These are phyloP conservation scores for Radopholus similis DNA, from an alignment of 1,140 invertebrate species.

Conservation along the genomic window DNA sequence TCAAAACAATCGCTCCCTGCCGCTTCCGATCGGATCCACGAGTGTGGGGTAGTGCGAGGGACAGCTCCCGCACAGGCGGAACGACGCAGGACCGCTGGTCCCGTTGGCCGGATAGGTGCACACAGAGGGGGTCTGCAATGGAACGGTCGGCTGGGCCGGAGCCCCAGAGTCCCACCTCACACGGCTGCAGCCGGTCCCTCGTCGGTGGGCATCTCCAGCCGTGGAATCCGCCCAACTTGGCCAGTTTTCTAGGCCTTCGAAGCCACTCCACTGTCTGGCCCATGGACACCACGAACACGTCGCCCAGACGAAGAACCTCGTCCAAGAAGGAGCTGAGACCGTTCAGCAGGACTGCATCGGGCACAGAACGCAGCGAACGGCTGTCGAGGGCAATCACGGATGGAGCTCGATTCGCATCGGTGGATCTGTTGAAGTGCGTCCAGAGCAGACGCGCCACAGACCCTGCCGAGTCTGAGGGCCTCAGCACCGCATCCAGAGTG, in stretches of 20 bases:
- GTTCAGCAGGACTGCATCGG: neutral
- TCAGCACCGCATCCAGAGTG: too few relatives aligned
- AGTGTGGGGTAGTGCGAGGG: too few relatives aligned
- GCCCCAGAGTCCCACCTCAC: too few relatives aligned
- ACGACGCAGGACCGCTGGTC: too few relatives aligned
- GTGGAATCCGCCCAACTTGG: neutral
- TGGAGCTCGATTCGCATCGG: slow-evolving; percentile 46
- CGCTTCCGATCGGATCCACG: too few relatives aligned
- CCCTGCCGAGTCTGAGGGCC: slow-evolving; percentile 49
- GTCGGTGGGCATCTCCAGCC: too few relatives aligned
- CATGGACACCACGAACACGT: slow-evolving; percentile 49
- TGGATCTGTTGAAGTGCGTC: slow-evolving; percentile 23
- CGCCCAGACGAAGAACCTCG: slow-evolving; percentile 42
- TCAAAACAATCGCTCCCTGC: too few relatives aligned
- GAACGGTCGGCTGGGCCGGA: too few relatives aligned
- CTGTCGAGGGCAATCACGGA: slow-evolving; percentile 18
- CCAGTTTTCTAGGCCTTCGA: slow-evolving; percentile 28
- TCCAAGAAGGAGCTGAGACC: slow-evolving; percentile 9
- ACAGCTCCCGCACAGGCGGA: too few relatives aligned
- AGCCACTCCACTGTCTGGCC: slow-evolving; percentile 52
- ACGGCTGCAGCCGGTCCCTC: too few relatives aligned
- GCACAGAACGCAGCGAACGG: neutral
- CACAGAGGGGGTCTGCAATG: too few relatives aligned
- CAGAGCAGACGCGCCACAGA: slow-evolving; percentile 45
- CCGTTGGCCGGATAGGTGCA: too few relatives aligned